A percentile compares a stretch with the other conserved stretches of the same genome.
Conservation (phyloP, 2,797 vertebrate genomes). For the Momotus momota region DNA sequence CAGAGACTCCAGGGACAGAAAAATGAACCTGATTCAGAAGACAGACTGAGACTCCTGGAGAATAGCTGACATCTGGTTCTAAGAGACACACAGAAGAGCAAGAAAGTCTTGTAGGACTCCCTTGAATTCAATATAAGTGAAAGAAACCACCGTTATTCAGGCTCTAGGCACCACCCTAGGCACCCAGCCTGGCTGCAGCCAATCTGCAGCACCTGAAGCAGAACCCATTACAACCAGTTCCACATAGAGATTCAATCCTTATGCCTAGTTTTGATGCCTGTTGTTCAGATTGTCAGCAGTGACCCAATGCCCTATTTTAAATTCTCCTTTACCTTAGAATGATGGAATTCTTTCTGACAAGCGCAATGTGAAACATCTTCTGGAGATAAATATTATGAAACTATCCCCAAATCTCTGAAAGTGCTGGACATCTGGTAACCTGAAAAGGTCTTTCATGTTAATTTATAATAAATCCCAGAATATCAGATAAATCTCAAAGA, state of each 20-base stretch:
- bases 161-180: not conserved
- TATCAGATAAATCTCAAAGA: not conserved
- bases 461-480: not conserved
- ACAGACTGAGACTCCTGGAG: not conserved
- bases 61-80: not conserved
- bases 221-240: not conserved
- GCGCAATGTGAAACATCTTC: not conserved
- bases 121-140: not conserved
- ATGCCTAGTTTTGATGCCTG: not conserved
- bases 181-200: not conserved
- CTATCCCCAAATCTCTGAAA: not conserved
- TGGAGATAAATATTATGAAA: not conserved
- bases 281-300: not conserved
- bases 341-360: not conserved
- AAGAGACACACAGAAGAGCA: not conserved
- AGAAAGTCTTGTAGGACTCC: not conserved
- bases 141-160: not conserved
- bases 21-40: not conserved
- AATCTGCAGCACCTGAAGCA: not conserved
- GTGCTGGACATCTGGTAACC: not conserved
- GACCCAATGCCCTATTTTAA: not conserved
- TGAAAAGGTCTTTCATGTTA: not conserved
- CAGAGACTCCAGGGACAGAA: not conserved
- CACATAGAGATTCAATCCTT: not conserved
- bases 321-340: not conserved